A percentile compares a stretch with the other conserved stretches of the same genome.
phyloP scores from a whole-genome alignment of 1,140 invertebrate genomes.

The Oryctes rhinoceros region DNA sequence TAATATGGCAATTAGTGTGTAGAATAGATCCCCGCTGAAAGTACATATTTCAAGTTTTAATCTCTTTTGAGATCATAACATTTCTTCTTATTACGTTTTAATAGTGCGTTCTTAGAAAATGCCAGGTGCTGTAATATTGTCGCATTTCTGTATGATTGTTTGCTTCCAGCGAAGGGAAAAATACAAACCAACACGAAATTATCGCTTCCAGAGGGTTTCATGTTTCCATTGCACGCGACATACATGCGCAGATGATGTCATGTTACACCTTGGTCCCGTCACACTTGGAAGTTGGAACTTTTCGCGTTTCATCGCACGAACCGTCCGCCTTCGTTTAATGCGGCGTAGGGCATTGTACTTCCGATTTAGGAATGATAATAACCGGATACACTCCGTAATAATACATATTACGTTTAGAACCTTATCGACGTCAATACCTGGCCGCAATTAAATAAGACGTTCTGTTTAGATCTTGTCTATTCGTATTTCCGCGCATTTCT shows the following conservation, averaged over 20 bases:
- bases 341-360: background rate
- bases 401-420: background rate
- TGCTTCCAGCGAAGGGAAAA: background rate
- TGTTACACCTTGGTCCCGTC: background rate
- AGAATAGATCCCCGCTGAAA: too few species aligned
- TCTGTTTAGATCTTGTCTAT: background rate
- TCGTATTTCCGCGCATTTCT: slow-evolving; percentile 8
- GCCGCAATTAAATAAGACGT: background rate
- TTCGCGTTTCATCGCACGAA: background rate
- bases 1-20: too few species aligned
- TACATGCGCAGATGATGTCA: background rate
- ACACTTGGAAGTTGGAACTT: slow-evolving; percentile 12
- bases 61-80: too few species aligned
- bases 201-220: background rate
- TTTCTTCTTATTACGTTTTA: too few species aligned
- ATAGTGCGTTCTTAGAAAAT: too few species aligned
- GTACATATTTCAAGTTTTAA: too few species aligned
- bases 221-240: background rate
- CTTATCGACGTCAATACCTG: background rate
- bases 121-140: too few species aligned
- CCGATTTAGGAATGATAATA: background rate
- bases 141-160: too few species aligned
- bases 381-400: background rate
- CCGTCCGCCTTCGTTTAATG: background rate
- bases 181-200: background rate